These are phyloP conservation scores for Drosophila neonasuta DNA, from an alignment of 2,888 invertebrate genomes.

Conservation along the genomic window DNA sequence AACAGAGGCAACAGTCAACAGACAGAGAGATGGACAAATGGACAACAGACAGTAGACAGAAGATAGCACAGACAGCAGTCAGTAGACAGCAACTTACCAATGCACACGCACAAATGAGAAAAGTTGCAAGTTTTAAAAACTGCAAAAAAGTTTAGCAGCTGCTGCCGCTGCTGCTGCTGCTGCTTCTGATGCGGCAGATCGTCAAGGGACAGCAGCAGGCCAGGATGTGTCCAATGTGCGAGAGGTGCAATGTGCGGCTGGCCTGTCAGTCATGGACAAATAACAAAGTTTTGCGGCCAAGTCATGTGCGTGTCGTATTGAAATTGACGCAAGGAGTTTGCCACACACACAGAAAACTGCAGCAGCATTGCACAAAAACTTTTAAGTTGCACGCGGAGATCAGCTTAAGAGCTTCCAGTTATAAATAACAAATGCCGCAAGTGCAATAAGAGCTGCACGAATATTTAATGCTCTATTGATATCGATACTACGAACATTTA, in stretches of 20 bases:
- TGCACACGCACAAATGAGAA: constrained; percentile 77
- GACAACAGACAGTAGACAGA: constrained; percentile 28
- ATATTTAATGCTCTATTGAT: background rate
- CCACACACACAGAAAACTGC: constrained; percentile 14
- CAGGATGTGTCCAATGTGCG: constrained; percentile 15
- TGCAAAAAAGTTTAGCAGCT: constrained; percentile 65
- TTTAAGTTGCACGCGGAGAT: constrained; percentile 34
- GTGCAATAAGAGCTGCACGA: background rate
- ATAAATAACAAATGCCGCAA: constrained; percentile 11
- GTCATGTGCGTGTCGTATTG: constrained; percentile 66
- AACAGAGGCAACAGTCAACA: constrained; percentile 22
- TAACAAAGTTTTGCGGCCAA: constrained; percentile 68
- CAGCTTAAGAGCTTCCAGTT: constrained; percentile 28
- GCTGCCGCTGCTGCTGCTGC: constrained; percentile 17
- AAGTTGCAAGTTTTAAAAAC: constrained; percentile 67
- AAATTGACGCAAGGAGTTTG: constrained; percentile 40
- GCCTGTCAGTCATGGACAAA: constrained; percentile 46
- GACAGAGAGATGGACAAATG: constrained; percentile 1
- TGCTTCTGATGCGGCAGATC: constrained; percentile 25
- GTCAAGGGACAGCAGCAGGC: constrained; percentile 17
- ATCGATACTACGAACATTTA: no score
- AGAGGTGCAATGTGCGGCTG: constrained; percentile 19
- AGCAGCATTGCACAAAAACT: constrained; percentile 37
- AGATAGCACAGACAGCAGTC: constrained; percentile 18
- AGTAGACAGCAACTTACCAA: constrained; percentile 55